Evolutionary conservation across 2,797 vertebrate species (phyloP).

Genomic region (Loris lydekkerianus): DNA sequence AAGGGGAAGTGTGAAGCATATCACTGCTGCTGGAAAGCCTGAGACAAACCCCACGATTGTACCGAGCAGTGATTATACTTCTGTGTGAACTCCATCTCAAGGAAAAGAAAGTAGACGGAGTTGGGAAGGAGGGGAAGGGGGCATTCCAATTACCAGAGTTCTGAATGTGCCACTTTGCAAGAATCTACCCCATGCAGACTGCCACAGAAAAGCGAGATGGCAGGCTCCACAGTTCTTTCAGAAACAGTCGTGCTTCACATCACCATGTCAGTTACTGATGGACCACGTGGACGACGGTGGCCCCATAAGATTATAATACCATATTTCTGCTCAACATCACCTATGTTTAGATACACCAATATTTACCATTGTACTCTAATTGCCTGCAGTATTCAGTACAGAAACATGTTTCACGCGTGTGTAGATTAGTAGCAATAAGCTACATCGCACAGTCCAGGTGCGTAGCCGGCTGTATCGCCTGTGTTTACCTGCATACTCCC

Average conservation of each 20-base stretch:
- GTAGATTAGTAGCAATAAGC: not conserved
- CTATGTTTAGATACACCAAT: not conserved
- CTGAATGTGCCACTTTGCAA: not conserved
- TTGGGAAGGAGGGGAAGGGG: too few relatives aligned
- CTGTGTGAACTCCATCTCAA: accelerated
- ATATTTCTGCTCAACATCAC: not conserved
- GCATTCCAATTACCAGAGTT: not conserved
- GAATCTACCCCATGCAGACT: not conserved
- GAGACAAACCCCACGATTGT: accelerated
- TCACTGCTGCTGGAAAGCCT: accelerated
- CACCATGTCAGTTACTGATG: not conserved
- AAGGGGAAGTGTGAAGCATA: too few relatives aligned
- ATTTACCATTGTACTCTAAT: not conserved
- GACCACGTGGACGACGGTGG: not conserved
- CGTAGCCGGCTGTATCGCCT: too few relatives aligned
- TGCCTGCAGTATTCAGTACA: not conserved
- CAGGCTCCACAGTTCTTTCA: not conserved
- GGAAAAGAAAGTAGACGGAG: not conserved
- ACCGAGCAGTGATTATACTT: not conserved
- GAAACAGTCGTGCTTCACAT: not conserved
- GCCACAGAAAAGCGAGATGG: not conserved
- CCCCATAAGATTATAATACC: not conserved
- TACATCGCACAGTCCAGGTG: not conserved
- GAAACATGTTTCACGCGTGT: not conserved
- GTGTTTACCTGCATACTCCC: too few relatives aligned